These are phyloP conservation scores for Alouatta palliata DNA, from an alignment of 2,113 vertebrate species.

Conservation along the genomic window DNA sequence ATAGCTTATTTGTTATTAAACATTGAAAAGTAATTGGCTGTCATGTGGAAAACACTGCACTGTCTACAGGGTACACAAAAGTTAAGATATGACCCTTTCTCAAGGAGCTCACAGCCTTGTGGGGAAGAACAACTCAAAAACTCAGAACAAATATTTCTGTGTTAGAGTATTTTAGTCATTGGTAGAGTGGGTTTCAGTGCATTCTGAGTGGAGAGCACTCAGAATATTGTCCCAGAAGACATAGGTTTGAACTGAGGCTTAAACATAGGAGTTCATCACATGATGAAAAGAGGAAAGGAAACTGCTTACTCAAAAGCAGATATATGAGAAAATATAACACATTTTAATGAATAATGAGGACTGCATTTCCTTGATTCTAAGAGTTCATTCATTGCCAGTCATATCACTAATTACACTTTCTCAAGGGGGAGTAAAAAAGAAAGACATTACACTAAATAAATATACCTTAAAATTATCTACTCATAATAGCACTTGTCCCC, in stretches of 20 bases:
- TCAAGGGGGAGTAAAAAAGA: background rate
- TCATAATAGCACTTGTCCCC: background rate
- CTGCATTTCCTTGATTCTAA: background rate
- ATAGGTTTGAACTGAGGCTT: background rate
- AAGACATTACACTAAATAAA: conserved; percentile 17
- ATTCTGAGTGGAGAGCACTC: background rate
- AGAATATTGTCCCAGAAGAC: background rate
- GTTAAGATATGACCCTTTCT: background rate
- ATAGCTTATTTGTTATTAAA: conserved; percentile 29
- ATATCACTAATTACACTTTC: conserved; percentile 12
- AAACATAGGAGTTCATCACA: background rate
- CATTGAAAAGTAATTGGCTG: conserved; percentile 28
- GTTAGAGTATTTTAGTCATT: background rate
- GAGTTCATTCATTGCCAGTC: background rate
- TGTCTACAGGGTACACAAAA: background rate
- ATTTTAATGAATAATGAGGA: background rate
- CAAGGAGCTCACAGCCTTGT: background rate
- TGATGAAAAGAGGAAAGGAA: background rate
- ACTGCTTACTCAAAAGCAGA: background rate
- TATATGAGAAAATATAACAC: background rate
- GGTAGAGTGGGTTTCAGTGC: background rate
- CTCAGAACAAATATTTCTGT: background rate
- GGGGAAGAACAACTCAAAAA: background rate
- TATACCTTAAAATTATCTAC: background rate
- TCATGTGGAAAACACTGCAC: background rate